Base-by-base conservation (phyloP, 2,113 vertebrate species). In the Piaya cayana region DNA sequence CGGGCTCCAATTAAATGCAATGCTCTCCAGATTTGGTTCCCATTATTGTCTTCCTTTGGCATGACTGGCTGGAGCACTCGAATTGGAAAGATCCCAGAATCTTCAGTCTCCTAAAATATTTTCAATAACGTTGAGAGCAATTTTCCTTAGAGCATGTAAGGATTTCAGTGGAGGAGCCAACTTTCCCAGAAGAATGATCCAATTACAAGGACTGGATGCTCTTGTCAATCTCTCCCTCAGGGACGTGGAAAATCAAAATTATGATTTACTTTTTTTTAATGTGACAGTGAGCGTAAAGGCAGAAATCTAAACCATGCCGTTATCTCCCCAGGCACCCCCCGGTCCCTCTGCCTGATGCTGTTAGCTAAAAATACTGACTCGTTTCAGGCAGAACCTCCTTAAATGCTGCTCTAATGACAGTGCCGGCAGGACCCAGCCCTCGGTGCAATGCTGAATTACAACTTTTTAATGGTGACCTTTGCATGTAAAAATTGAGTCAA, bases 181-280 rank as follows among this genome's bases (percentile, higher is more conserved):
- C 90, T 93, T 96, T 97, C 96, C 95, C 97, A 78, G 52, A 95
- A 96, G 97, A 97, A 90, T 97, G 94, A 97, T 92, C 96, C 97
- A 97, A 97, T 97, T 97, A 97, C 9, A 34, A 9, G 49, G 62
- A 81, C 96, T 92, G 88, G 79, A 21, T 97, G 95, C 95, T 96
- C 92, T 93, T 89, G 87, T 96, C 94, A 94, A 90, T 96, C 94
- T 96, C 82, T 93, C 96, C 93, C 93, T 92, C 90, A 96, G 96
- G 96, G 96, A 97, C 9, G 12, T 53, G 43, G 93, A 94, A 93
- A 97, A 97, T 97, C 96, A 97, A 95, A 98, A 96, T 95, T 95
- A 94, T 69, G 92, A 82, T 97, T 97, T 93, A 34, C 84, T 95
- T 96, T 97, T 97, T 97, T 96, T 93, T 87, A 94, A 96, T 96